phyloP scores from a whole-genome alignment of 1,140 invertebrate genomes.

The Aphaenogaster floridana region DNA sequence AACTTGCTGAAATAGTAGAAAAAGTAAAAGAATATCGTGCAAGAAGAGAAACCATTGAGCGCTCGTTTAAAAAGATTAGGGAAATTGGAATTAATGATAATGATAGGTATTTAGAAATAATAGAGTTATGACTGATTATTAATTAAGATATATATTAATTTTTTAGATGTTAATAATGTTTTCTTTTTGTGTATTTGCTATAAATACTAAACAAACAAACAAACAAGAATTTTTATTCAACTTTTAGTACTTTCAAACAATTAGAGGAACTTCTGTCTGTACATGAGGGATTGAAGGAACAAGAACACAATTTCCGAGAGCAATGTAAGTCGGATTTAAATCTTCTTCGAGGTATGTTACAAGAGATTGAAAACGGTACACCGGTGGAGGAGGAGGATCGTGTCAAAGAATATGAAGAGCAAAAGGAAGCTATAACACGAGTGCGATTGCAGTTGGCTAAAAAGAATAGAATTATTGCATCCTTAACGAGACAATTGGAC shows the following conservation, averaged over 20 bases:
- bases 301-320: constrained; percentile 92
- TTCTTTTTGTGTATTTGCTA: background rate
- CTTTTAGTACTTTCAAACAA: constrained; percentile 85
- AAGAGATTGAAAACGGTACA: constrained; percentile 85
- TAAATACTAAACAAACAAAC: background rate
- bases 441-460: constrained; percentile 91
- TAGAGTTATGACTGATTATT: background rate
- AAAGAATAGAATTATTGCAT: constrained; percentile 93
- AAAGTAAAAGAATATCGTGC: constrained; percentile 75
- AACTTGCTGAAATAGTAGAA: constrained; percentile 76
- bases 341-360: constrained; percentile 88
- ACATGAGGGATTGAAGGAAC: constrained; percentile 91
- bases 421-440: constrained; percentile 88
- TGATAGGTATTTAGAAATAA: constrained; percentile 83
- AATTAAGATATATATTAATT: constrained; percentile 12
- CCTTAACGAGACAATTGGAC: constrained; percentile 93
- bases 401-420: constrained; percentile 87
- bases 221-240: background rate
- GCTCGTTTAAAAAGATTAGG: constrained; percentile 85
- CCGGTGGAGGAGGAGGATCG: constrained; percentile 78
- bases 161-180: background rate
- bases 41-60: constrained; percentile 75
- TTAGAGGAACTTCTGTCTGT: constrained; percentile 90
- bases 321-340: constrained; percentile 91
- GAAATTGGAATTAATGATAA: constrained; percentile 86